Conservation (phyloP, 2,888 invertebrate species). For the Drosophila rellima region DNA sequence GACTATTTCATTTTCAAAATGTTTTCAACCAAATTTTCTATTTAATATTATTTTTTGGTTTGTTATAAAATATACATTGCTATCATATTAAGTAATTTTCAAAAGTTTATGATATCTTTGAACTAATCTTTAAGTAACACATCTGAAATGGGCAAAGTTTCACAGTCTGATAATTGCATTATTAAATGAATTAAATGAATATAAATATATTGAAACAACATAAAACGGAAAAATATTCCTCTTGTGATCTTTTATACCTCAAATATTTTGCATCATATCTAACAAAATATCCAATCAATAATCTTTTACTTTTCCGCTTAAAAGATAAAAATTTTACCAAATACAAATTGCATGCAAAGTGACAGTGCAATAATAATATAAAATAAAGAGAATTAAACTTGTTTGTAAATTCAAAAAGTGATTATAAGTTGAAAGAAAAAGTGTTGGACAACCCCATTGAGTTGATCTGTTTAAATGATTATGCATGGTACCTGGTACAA, state of each 20-base stretch:
- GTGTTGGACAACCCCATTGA: conserved; percentile 33
- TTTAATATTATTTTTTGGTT: too few relatives aligned
- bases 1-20: background rate
- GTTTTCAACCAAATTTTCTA: background rate
- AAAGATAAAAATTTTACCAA: background rate
- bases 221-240: background rate
- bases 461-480: conserved; percentile 81
- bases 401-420: background rate
- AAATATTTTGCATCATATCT: background rate
- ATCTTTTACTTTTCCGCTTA: background rate
- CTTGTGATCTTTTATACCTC: too few relatives aligned
- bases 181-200: background rate
- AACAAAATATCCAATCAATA: background rate
- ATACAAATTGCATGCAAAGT: background rate
- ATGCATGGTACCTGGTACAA: conserved; percentile 86
- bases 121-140: too few relatives aligned
- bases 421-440: conserved; percentile 11
- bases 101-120: too few relatives aligned
- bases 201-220: too few relatives aligned
- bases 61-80: too few relatives aligned
- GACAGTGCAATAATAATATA: background rate
- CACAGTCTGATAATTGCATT: background rate
- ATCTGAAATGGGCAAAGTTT: too few relatives aligned
- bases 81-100: too few relatives aligned
- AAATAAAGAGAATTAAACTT: background rate